Evolutionary conservation across 2,113 vertebrate genomes (phyloP), one percentile per base, ranked within the genome.

Genomic region (Chaetorhynchus papuensis): DNA sequence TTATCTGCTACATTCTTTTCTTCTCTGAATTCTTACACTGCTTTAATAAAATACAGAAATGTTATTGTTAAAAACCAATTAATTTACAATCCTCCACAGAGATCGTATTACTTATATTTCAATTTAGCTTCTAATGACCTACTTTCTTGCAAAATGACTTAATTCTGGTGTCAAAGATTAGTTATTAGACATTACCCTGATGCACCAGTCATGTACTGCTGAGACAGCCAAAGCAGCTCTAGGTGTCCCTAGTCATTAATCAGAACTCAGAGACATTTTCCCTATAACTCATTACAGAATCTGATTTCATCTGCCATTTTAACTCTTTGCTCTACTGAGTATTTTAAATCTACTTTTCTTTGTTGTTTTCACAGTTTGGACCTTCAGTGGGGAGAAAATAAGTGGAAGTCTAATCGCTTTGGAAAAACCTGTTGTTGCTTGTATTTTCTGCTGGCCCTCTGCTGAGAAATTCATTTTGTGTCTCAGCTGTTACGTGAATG

Each of bases 21-120:
- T 98, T 98, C 96, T 15, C 96, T 90, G 94, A 97, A 98, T 98
- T 98, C 97, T 98, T 98, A 98, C 94, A 94, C 97, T 96, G 98
- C 98, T 99, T 99, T 99, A 99, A 99, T 99, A 99, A 99, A 98
- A 97, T 97, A 98, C 97, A 98, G 98, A 98, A 98, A 98, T 99
- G 98, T 98, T 99, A 99, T 98, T 98, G 98, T 98, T 99, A 98
- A 98, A 99, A 99, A 98, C 97, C 97, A 98, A 99, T 99, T 99
- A 98, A 99, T 99, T 98, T 98, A 98, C 98, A 98, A 98, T 98
- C 98, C 99, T 98, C 98, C 90, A 96, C 84, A 98, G 98, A 98
- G 98, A 97, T 98, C 93, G 92, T 98, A 98, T 98, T 98, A 97
- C 98, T 98, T 98, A 98, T 98, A 98, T 98, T 98, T 98, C 98